Conservation (phyloP, 2,797 vertebrate genomes). For the Acanthurus lineatus region DNA sequence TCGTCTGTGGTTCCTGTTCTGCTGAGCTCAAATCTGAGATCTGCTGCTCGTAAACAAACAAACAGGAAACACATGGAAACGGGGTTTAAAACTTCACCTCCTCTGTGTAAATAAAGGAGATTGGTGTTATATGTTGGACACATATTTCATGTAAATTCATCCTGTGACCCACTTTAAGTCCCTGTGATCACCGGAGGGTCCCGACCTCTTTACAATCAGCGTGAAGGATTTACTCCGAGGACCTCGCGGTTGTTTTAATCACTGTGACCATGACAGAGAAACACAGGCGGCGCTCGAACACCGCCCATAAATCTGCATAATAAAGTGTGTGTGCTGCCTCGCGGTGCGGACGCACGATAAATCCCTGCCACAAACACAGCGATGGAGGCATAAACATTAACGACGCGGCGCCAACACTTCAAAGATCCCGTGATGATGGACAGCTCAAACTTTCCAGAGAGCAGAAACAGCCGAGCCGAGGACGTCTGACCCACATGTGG, state of each 20-base stretch:
- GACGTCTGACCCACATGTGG: conserved; percentile 34
- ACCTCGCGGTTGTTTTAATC: background rate
- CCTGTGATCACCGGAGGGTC: no score
- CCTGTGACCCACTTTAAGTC: no score
- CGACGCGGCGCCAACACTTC: background rate
- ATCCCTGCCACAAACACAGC: conserved; percentile 44
- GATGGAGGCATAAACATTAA: conserved; percentile 36
- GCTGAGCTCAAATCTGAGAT: no score
- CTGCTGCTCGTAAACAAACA: no score
- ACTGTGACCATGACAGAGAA: conserved; percentile 2
- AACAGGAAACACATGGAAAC: no score
- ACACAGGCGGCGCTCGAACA: conserved; percentile 11
- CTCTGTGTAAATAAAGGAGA: no score
- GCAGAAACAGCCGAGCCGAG: background rate
- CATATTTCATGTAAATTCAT: no score
- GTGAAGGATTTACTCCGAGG: conserved; percentile 14
- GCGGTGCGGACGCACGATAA: conserved; percentile 7
- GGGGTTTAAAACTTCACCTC: no score
- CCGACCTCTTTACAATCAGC: background rate
- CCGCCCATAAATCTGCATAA: conserved; percentile 54
- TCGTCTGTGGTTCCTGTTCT: no score
- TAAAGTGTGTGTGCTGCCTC: background rate
- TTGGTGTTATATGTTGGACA: no score
- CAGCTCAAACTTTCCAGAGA: background rate
- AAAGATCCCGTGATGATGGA: conserved; percentile 15